A percentile compares a stretch with the other conserved stretches of the same genome.
Evolutionary conservation across 2,888 invertebrate genomes (phyloP).

Genomic region (Orthosia incerta): DNA sequence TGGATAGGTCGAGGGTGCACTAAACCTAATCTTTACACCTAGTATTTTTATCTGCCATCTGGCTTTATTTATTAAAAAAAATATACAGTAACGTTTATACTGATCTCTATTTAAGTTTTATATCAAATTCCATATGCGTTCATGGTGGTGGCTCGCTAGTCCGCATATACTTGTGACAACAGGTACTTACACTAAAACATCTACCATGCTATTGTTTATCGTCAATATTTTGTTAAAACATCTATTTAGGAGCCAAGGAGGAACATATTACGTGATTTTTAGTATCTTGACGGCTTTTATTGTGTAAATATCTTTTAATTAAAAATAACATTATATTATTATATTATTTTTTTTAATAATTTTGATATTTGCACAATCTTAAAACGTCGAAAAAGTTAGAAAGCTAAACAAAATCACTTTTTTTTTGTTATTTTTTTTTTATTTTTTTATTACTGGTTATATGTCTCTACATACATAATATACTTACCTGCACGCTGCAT

Average conservation of each 20-base stretch:
- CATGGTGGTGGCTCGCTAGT: slow-evolving; percentile 84
- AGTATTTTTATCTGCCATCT: slow-evolving; percentile 71
- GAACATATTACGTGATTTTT: slow-evolving; percentile 75
- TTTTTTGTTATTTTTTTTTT: slow-evolving; percentile 68
- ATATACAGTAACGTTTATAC: slow-evolving; percentile 65
- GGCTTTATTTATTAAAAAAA: slow-evolving; percentile 68
- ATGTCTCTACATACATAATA: slow-evolving; percentile 73
- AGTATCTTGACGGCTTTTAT: slow-evolving; percentile 73
- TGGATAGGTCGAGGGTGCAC: slow-evolving; percentile 75
- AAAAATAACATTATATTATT: too few species aligned
- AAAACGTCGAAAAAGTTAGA: slow-evolving; percentile 77
- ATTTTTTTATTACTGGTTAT: slow-evolving; percentile 69
- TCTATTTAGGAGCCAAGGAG: slow-evolving; percentile 85
- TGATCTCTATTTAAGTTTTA: slow-evolving; percentile 66
- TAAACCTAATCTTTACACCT: slow-evolving; percentile 72
- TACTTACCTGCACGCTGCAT: slow-evolving; percentile 83
- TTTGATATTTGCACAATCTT: slow-evolving; percentile 82
- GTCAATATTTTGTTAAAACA: slow-evolving; percentile 74
- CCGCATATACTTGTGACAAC: slow-evolving; percentile 71
- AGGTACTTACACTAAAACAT: slow-evolving; percentile 79
- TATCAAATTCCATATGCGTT: slow-evolving; percentile 81
- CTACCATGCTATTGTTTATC: slow-evolving; percentile 85
- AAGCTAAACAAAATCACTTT: slow-evolving; percentile 83
- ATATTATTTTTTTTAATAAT: too few species aligned
- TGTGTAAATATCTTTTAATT: slow-evolving; percentile 75